These are phyloP conservation scores for Asobara japonica DNA, from an alignment of 1,140 invertebrate species.

Conservation along the genomic window DNA sequence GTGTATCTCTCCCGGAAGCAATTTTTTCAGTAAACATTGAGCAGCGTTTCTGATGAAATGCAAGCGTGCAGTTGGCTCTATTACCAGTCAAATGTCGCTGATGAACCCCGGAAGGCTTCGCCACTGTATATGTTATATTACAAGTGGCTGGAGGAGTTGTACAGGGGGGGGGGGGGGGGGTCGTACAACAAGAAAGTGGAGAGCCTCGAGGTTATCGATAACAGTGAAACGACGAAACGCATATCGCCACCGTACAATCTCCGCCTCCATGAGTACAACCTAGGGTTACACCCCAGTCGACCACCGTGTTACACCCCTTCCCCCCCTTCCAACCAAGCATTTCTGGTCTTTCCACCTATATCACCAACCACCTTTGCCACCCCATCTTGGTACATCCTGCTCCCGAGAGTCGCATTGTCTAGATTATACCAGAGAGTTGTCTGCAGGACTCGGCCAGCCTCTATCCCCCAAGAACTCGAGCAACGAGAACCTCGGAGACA, in stretches of 20 bases:
- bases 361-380: conserved; percentile 1
- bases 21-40: conserved; percentile 9
- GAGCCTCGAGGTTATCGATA: conserved; percentile 15
- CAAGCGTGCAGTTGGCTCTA: conserved; percentile 9
- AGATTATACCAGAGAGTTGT: conserved; percentile 43
- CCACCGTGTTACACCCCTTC: neutral
- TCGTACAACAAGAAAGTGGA: conserved; percentile 22
- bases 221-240: conserved; percentile 19
- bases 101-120: neutral
- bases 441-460: conserved; percentile 32
- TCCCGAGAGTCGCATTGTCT: conserved; percentile 41
- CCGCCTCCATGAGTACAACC: conserved; percentile 11
- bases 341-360: conserved; percentile 2
- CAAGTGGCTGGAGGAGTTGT: neutral
- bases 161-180: no score
- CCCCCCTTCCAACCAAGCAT: neutral
- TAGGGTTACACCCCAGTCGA: neutral
- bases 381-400: neutral
- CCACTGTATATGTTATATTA: neutral
- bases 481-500: conserved; percentile 41
- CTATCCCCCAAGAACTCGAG: conserved; percentile 30
- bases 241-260: conserved; percentile 31
- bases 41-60: neutral
- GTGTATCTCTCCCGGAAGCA: neutral
- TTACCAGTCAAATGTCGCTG: neutral